phyloP scores from a whole-genome alignment of 2,113 vertebrate genomes.

The Chaetura pelagica region DNA sequence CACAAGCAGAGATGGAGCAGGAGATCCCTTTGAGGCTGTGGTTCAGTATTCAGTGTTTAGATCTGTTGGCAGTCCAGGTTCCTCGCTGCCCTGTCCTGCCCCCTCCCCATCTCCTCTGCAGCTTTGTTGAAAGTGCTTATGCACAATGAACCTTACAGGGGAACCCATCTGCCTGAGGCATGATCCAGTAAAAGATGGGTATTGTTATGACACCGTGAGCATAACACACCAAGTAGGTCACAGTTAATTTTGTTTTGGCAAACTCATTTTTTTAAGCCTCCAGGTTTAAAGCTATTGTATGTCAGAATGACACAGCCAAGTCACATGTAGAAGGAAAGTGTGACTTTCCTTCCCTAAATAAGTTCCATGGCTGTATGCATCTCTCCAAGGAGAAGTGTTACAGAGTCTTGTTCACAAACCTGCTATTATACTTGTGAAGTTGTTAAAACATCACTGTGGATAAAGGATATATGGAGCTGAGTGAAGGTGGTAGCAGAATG shows the following conservation, averaged over 20 bases:
- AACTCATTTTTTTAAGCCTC: not conserved
- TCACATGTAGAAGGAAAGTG: conserved; percentile 7
- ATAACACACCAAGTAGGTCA: not conserved
- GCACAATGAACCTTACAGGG: not conserved
- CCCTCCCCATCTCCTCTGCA: not conserved
- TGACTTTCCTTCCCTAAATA: conserved; percentile 13
- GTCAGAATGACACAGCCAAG: not conserved
- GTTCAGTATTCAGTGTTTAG: not conserved
- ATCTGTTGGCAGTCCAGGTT: not conserved
- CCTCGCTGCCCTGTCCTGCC: not conserved
- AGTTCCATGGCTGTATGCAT: not conserved
- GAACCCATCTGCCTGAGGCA: not conserved
- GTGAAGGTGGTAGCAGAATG: not conserved
- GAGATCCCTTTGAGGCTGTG: not conserved
- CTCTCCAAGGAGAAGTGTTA: not conserved
- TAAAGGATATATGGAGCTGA: not conserved
- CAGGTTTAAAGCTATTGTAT: not conserved
- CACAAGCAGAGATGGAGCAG: not conserved
- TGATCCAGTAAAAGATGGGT: not conserved
- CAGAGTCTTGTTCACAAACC: not conserved
- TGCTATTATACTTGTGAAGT: not conserved
- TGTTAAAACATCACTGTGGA: not conserved
- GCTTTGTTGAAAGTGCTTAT: not conserved
- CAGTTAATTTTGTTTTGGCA: not conserved
- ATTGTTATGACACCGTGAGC: not conserved